Evolutionary conservation across 1,140 invertebrate genomes (phyloP), one percentile per base, ranked within the genome.

Genomic region (Trissolcus basalis): DNA sequence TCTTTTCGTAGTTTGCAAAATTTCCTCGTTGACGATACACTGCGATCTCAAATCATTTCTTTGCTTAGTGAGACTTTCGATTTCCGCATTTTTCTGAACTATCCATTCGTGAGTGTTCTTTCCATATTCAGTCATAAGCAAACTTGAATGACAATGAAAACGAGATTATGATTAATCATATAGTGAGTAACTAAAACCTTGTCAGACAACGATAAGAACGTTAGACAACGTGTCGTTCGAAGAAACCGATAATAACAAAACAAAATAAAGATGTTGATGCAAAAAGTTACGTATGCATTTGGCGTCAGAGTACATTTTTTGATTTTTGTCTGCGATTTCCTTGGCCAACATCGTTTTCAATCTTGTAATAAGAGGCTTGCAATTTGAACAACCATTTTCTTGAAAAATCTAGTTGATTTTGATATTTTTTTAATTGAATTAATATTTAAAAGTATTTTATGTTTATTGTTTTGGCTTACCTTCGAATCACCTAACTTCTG

Each of bases 81-180:
- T 72, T 43, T 72, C 36, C 10, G n/a, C 15, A 19, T 75, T 50
- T 51, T 65, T 79, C 27, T 73, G 69, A 0, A 49, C 13, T 9
- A 78, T 50, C 59, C 63, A 68, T 33, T 72, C 68, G 6, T 58
- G 49, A 9, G 48, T 76, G 16, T 56, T 67, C 14, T 71, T 76
- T 49, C 76, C 72, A 12, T 65, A 71, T n/a, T 79, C 77, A 13
- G 19, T 48, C 13, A 79, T 68, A 11, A 79, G 44, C 15, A n/a
- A 19, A 15, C 70, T 73, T 9, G 8, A 51, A 70, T 27, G 6
- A 6, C 1, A 27, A 3, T 27, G 19, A 27, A 27, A 27, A 27
- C n/a, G n/a, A n/a, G n/a, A n/a, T n/a, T n/a, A n/a, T n/a, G n/a
- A n/a, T n/a, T n/a, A n/a, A n/a, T n/a, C n/a, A n/a, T n/a, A n/a